phyloP scores from a whole-genome alignment of 2,797 vertebrate species.

The Paramormyrops hopkinsi region DNA sequence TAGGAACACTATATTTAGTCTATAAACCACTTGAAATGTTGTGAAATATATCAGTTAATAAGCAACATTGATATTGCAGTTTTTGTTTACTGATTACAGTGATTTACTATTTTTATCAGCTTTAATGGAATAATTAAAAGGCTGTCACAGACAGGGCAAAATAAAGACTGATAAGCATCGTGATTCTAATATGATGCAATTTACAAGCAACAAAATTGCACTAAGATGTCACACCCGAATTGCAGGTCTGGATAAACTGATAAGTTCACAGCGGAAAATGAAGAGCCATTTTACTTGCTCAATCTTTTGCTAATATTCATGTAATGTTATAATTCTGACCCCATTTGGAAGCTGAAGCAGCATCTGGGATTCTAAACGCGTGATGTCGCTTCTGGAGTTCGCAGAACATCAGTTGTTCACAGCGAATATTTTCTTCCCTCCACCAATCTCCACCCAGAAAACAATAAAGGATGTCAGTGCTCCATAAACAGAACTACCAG shows the following conservation, averaged over 20 bases:
- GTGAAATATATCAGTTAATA: neutral
- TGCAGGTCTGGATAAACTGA: neutral
- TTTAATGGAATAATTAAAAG: neutral
- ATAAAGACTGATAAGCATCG: neutral
- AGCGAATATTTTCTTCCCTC: neutral
- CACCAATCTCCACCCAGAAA: neutral
- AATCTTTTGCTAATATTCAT: neutral
- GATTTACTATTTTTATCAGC: conserved; percentile 5
- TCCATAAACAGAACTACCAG: neutral
- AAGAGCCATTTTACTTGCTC: neutral
- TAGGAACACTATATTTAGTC: neutral
- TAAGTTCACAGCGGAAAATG: neutral
- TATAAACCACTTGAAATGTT: neutral
- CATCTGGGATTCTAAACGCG: neutral
- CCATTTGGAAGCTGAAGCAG: neutral
- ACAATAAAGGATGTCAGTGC: neutral
- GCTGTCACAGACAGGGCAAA: neutral
- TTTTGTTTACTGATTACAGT: conserved; percentile 1
- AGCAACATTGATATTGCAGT: neutral
- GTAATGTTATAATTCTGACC: neutral
- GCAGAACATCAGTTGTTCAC: neutral
- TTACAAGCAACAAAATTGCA: conserved; percentile 8
- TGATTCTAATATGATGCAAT: conserved; percentile 1
- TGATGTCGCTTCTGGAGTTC: neutral
- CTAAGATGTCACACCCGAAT: neutral